Base-by-base conservation (phyloP, 1,140 invertebrate genomes). In the Orchesella cincta region DNA sequence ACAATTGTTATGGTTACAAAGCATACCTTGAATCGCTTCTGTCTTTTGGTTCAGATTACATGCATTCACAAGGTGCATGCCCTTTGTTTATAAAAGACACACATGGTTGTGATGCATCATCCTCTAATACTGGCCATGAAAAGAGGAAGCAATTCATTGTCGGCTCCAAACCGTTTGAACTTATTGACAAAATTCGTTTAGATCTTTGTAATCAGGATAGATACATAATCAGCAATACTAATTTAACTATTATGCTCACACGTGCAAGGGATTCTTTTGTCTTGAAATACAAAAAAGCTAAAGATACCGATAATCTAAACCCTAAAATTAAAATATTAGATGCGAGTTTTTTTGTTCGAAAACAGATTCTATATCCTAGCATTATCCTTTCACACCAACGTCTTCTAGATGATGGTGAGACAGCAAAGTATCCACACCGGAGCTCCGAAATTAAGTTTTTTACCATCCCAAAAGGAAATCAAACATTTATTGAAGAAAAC, bases 1-100 rank as follows among this genome's bases (percentile, higher is more conserved):
- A 84, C 67, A 85, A 85, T 78, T 84, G 84, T 23, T 87, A 88
- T 81, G 81, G 83, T n/a, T 87, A 86, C 80, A 76, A 84, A 74
- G 83, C 84, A 1, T 87, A 87, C 62, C 83, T 88, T 16, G 85
- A 88, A 84, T 86, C 83, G 1, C 72, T 86, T 3, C 76, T 46
- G 39, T 77, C 72, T 1, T 74, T 29, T 29, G 36, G 39, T 23
- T 18, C 34, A n/a, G 20, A 34, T 23, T 52, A 74, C 39, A 18
- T 28, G 16, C 5, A n/a, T 1, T 76, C 75, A 1, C 75, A 76
- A 31, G 70, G 46, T 0, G 1, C 8, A 36, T 77, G 76, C 62
- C 39, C 54, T 12, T 67, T 74, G 31, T 79, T 74, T 54, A 74
- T 67, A 33, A 12, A 34, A 29, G 78, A 79, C 52, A 67, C 54